Percentiles rank a stretch among this genome's conserved stretches.
phyloP scores from a whole-genome alignment of 2,888 invertebrate genomes.

The Drosophila recens region DNA sequence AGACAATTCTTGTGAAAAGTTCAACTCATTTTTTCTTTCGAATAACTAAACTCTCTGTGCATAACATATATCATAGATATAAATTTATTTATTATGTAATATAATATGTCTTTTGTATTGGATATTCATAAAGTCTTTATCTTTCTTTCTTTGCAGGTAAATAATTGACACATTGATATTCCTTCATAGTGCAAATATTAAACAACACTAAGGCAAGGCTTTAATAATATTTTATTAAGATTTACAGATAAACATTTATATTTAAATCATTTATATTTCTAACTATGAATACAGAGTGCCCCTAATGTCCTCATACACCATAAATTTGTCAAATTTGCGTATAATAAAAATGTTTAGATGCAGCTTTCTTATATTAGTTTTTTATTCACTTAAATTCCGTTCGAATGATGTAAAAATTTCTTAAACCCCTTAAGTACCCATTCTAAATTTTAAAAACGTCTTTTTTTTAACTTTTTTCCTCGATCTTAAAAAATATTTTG shows the following conservation, averaged over 20 bases:
- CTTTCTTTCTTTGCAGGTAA: constrained; percentile 44
- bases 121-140: neutral
- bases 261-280: neutral
- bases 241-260: constrained; percentile 3
- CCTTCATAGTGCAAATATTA: constrained; percentile 14
- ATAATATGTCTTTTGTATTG: neutral
- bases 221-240: neutral
- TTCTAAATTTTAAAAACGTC: too few relatives aligned
- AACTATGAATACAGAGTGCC: neutral
- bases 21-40: neutral
- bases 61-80: neutral
- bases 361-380: too few relatives aligned
- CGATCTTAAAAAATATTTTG: too few relatives aligned
- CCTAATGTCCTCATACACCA: too few relatives aligned
- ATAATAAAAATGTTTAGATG: too few relatives aligned
- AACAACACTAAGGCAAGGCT: neutral
- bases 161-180: constrained; percentile 25
- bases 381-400: too few relatives aligned
- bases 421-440: too few relatives aligned
- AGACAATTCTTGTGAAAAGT: neutral
- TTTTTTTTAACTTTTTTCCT: too few relatives aligned
- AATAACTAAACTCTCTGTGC: neutral
- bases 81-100: neutral
- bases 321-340: too few relatives aligned
- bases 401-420: too few relatives aligned